Evolutionary conservation across 1,140 invertebrate genomes (phyloP), one percentile per base, ranked within the genome.

Genomic region (Drosophila parabipectinata): DNA sequence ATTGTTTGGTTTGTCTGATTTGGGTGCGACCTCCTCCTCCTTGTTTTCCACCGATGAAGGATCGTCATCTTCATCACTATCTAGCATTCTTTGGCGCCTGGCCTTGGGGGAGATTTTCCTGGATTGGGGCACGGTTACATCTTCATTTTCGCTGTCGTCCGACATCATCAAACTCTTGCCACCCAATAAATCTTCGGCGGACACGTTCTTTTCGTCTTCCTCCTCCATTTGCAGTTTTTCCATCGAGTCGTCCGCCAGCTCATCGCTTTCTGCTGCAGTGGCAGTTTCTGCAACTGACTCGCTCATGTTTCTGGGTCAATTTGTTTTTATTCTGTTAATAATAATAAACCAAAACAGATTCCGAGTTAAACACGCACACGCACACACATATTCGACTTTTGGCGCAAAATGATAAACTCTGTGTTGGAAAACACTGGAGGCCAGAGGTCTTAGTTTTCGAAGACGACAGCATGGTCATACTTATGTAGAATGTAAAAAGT

Each of bases 121-220:
- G 24, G 30, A 10, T 32, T 37, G 15, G 3, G 7, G 2, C 7
- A 37, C 55, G 15, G 32, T 5, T 9, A 53, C 50, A 21, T 72
- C 78, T 26, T 84, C 83, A 15, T 63, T 60, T 53, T 91, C 89
- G 12, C 85, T 90, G 32, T 91, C 90, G 24, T 91, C 90, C 26
- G 90, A 91, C 77, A 91, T 81, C 21, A 78, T 41, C 30, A 91
- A 57, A 47, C 81, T 87, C 15, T 87, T 73, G 34, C 78, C 79
- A 58, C 84, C 89, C 5, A 91, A 52, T n/a, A 91, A 55, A 64
- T 91, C 85, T 80, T 91, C 89, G 0, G 52, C 72, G 7, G 83
- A 90, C 8, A 69, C 51, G 37, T 88, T 88, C 30, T 88, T 84
- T 12, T 79, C 69, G 51, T 84, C 84, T 76, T 90, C 88, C 3